Evolutionary conservation across 2,797 vertebrate genomes (phyloP), one percentile per base, ranked within the genome.

Genomic region (Hoplostethus mediterraneus): DNA sequence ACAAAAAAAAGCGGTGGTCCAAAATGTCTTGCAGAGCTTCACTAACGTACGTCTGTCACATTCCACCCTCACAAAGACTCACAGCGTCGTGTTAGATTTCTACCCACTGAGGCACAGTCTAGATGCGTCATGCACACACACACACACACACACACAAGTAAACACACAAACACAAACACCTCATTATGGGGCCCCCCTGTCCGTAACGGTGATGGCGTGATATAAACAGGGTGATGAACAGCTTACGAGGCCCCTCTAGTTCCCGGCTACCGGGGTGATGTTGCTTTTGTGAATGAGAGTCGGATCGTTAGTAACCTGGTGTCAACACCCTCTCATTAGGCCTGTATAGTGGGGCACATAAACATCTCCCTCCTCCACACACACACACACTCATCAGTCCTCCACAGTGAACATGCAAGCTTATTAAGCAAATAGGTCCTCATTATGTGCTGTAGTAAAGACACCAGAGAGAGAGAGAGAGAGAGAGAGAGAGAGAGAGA

Each of bases 311-410:
- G 87, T 82, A 89, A 79, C 77, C 52, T 63, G 65, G 87, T 94
- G 90, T 90, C 88, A 91, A 87, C 80, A 87, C 81, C 82, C 75
- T 77, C 83, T 91, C 89, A 92, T 90, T 89, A 91, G 82, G 60
- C 63, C 67, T 58, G 25, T 61, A 83, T 62, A 78, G 78, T 61
- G 77, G 55, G 67, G 67, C 69, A 63, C 76, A 83, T 81, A 87
- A 87, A 90, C 79, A 81, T 67, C 31, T 25, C 61, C 73, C 59
- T 73, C 48, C 13, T 28, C 63, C 73, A 54, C 59, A 67, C 62
- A 63, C 71, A 65, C 49, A 49, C 64, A 47, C 58, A 58, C 75
- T 48, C 49, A 14, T 58, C 67, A 76, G 73, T 5, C n/a, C 55
- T 70, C 52, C n/a, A 49, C 25, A 71, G 75, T 63, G 76, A 75